Evolutionary conservation across 2,888 invertebrate genomes (phyloP).

Genomic region (Meandrusa payeni): DNA sequence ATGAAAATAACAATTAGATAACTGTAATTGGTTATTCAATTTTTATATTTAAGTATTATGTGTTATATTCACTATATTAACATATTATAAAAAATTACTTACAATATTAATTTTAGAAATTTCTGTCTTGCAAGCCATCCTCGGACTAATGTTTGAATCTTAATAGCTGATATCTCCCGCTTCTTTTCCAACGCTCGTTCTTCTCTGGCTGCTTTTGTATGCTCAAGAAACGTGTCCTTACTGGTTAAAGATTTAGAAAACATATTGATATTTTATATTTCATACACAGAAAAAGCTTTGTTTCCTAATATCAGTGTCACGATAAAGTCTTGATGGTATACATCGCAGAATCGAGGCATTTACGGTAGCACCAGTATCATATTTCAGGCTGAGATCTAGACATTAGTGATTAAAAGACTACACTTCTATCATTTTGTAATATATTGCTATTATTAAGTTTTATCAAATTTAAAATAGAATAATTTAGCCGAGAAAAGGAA

Average conservation of each 20-base stretch:
- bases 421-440: slow-evolving; percentile 14
- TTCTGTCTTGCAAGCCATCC: slow-evolving; percentile 86
- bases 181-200: slow-evolving; percentile 93
- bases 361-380: slow-evolving; percentile 27
- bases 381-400: slow-evolving; percentile 21
- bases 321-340: slow-evolving; percentile 34
- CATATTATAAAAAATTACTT: slow-evolving; percentile 62
- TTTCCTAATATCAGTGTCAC: slow-evolving; percentile 56
- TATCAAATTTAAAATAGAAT: slow-evolving; percentile 9
- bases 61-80: too few species aligned
- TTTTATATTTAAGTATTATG: too few species aligned
- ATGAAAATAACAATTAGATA: too few species aligned
- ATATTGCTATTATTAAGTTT: slow-evolving; percentile 13
- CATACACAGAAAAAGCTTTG: slow-evolving; percentile 48
- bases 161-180: slow-evolving; percentile 86
- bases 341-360: slow-evolving; percentile 26
- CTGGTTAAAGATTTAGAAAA: slow-evolving; percentile 74
- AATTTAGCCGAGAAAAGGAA: slow-evolving; percentile 13
- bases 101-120: slow-evolving; percentile 86
- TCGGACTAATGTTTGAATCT: slow-evolving; percentile 87
- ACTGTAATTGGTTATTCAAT: too few species aligned
- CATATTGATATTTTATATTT: slow-evolving; percentile 47
- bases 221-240: slow-evolving; percentile 91
- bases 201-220: slow-evolving; percentile 94
- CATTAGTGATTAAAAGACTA: neutral